Conservation (phyloP, 2,113 vertebrate genomes). For the Oxyura jamaicensis region DNA sequence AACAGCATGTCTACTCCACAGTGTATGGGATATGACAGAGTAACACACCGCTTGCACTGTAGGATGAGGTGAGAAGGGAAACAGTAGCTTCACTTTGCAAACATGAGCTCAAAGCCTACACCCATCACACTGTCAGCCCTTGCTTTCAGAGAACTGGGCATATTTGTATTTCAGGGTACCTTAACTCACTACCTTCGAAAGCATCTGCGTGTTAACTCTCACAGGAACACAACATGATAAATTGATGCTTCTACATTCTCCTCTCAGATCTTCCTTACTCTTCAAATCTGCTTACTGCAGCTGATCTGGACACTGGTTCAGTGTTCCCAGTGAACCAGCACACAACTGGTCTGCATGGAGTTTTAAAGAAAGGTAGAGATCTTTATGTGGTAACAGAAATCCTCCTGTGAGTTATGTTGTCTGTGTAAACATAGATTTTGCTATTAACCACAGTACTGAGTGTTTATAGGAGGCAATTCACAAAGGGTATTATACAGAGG, state of each 20-base stretch:
- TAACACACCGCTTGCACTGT: neutral
- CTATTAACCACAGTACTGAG: neutral
- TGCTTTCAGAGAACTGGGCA: neutral
- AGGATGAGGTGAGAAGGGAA: neutral
- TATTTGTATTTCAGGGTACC: neutral
- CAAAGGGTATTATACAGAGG: neutral
- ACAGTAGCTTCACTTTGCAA: neutral
- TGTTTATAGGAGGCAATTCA: slow-evolving; percentile 2
- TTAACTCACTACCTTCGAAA: neutral
- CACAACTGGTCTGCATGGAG: neutral
- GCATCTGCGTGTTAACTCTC: neutral
- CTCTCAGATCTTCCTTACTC: neutral
- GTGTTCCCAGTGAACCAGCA: neutral
- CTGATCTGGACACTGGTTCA: neutral
- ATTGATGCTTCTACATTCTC: neutral
- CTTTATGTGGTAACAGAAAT: neutral
- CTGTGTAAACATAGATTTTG: neutral
- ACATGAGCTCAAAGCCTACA: neutral
- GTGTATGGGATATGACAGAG: neutral
- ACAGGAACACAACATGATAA: neutral
- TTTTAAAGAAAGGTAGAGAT: neutral
- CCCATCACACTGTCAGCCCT: neutral
- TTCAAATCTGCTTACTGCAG: neutral
- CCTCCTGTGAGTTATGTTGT: neutral
- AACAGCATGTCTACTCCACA: neutral